Conservation (phyloP, 1,140 invertebrate genomes). For the Heliconius hermathena region DNA sequence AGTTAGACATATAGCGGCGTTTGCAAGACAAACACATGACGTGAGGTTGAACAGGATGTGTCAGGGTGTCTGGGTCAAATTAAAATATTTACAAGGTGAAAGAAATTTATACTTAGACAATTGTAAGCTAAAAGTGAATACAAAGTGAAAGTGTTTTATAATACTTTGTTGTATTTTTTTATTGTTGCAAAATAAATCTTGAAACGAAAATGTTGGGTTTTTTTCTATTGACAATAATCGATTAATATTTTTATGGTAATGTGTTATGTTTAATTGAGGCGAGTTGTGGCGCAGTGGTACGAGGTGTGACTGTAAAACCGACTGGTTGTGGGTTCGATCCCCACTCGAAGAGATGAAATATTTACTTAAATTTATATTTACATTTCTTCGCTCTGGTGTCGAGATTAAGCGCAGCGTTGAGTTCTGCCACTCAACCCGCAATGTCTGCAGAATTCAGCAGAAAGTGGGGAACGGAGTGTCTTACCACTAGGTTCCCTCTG, state of each 20-base stretch:
- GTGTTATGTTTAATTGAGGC: background rate
- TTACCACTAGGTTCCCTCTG: too few relatives aligned
- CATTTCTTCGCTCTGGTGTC: too few relatives aligned
- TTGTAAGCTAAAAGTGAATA: conserved; percentile 19
- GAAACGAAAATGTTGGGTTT: background rate
- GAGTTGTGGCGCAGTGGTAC: too few relatives aligned
- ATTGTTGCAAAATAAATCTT: conserved; percentile 12
- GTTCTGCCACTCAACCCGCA: too few relatives aligned
- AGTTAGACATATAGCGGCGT: conserved; percentile 85
- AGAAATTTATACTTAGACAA: conserved; percentile 25
- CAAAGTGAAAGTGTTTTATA: conserved; percentile 8
- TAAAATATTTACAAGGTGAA: conserved; percentile 83
- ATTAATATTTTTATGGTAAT: background rate
- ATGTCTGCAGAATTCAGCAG: too few relatives aligned
- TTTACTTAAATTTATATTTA: too few relatives aligned
- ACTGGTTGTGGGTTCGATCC: too few relatives aligned
- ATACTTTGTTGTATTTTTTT: conserved; percentile 20
- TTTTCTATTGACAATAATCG: background rate
- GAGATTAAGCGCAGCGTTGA: too few relatives aligned
- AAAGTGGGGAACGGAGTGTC: too few relatives aligned
- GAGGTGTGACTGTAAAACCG: too few relatives aligned
- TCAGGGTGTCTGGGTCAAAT: conserved; percentile 91
- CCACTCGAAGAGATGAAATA: too few relatives aligned
- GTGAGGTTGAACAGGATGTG: conserved; percentile 89
- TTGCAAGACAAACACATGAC: conserved; percentile 83